Evolutionary conservation across 1,140 invertebrate species (phyloP), one percentile per base, ranked within the genome.

Genomic region (Rhysida immarginata): DNA sequence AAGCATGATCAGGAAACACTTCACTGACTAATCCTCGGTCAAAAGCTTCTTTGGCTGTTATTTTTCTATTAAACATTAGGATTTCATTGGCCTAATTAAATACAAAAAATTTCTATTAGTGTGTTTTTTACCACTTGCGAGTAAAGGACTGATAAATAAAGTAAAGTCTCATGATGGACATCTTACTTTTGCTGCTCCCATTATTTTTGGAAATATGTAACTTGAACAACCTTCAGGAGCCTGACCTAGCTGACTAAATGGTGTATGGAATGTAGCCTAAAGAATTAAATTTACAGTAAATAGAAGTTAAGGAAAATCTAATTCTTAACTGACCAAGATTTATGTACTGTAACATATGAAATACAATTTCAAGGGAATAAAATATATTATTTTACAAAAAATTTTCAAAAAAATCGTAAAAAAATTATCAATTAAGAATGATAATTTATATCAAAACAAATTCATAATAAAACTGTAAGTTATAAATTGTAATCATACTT

Each of bases 201-300:
- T 77, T 26, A 94, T 69, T 63, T 71, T 75, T 0, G 91, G 87
- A 67, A 94, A 94, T 27, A 79, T 82, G 61, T 82, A 84, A 13
- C 84, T 81, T 5, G 90, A 89, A 65, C 87, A 82, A 16, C 81
- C 89, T 76, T 96, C 91, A 14, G 86, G 79, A 55, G 81, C 78
- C 53, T 94, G 72, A 21, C 87, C 87, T 26, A 94, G 68, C 58
- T 75, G 71, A 26, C 82, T 75, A 68, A 96, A 95, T 49, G 92
- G 91, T 54, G 88, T 87, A 55, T 80, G 75, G 68, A 96, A 93
- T 60, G 81, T 85, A 16, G 90, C 86, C 83, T 87, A 61, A 57
- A 73, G 61, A 58, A 52, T 56, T 58, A 20, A 53, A 58, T n/a
- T n/a, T n/a, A n/a, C n/a, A n/a, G n/a, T n/a, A n/a, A n/a, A n/a